Evolutionary conservation across 1,140 invertebrate genomes (phyloP).

Genomic region (Apis florea): DNA sequence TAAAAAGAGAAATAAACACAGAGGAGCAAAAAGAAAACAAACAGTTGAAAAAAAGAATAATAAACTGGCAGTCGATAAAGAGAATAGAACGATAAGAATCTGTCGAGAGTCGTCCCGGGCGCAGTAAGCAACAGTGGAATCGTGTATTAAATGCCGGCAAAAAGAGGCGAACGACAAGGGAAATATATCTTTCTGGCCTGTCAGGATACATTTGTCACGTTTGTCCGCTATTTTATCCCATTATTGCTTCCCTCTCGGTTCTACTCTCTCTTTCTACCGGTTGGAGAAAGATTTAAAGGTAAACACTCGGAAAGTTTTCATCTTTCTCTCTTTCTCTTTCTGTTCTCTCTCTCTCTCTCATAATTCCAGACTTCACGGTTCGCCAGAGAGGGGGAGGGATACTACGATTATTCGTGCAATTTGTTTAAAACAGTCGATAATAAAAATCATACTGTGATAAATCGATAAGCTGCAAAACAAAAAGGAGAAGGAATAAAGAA

Average conservation of each 20-base stretch:
- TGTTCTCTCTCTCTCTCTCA: not conserved
- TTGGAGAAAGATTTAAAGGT: conserved; percentile 40
- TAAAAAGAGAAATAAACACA: not conserved
- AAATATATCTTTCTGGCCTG: conserved; percentile 44
- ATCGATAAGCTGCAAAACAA: not conserved
- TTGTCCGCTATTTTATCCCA: conserved; percentile 50
- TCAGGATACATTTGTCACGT: conserved; percentile 52
- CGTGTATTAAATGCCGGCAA: conserved; percentile 47
- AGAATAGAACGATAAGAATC: conserved; percentile 44
- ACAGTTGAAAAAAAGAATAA: conserved; percentile 17
- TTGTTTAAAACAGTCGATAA: conserved; percentile 21
- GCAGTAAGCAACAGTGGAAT: conserved; percentile 35
- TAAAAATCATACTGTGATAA: not conserved
- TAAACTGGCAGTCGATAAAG: conserved; percentile 43
- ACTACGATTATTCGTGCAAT: not conserved
- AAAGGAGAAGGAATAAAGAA: not conserved
- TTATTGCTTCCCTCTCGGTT: conserved; percentile 42
- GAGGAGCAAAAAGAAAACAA: not conserved
- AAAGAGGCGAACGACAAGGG: conserved; percentile 38
- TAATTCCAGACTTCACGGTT: conserved; percentile 26
- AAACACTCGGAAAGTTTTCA: conserved; percentile 37
- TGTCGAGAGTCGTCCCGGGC: conserved; percentile 25
- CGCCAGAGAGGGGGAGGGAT: too few species aligned
- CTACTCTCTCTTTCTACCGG: not conserved
- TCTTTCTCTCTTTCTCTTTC: too few species aligned